Evolutionary conservation across 2,797 vertebrate species (phyloP), one percentile per base, ranked within the genome.

Genomic region (Pelochelys cantorii): DNA sequence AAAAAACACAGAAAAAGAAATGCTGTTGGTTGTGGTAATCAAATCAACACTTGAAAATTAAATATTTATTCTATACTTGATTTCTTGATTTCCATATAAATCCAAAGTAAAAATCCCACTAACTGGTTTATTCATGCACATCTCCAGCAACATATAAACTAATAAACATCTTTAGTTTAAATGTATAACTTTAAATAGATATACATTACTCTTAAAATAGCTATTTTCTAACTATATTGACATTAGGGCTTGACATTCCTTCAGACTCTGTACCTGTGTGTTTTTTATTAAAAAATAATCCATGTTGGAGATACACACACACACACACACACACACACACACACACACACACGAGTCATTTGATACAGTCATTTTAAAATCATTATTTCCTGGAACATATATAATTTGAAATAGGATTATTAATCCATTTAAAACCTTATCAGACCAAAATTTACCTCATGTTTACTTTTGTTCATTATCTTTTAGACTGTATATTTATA

Each of bases 1-100:
- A 95, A 85, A 85, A 93, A 60, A 95, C 83, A 88, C 96, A 97
- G 90, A 96, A 93, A 94, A 91, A 89, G 86, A 95, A 94, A 95
- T 92, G 31, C 77, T 65, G 55, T 65, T 65, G 34, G 37, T 83
- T 95, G 94, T 92, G 91, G 65, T 84, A 95, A 96, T 87, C 87
- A 87, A 86, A 86, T 93, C 71, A 94, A 83, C 91, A 90, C 62
- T 83, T 78, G 18, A 93, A 93, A 95, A 89, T 86, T 23, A 89
- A 83, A 34, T 93, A n/a, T 85, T 87, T 88, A 75, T 52, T 84
- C 92, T 65, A 55, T 68, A n/a, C 89, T 79, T 88, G 37, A 75
- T 23, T 71, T 89, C 83, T 93, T 86, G 93, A 91, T 96, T 92
- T 93, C 75, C 89, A 18, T 84, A 85, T 90, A 92, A 96, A 90